These are phyloP conservation scores for Mormyrops attenuatus DNA, from an alignment of 2,797 vertebrate species.

Conservation along the genomic window DNA sequence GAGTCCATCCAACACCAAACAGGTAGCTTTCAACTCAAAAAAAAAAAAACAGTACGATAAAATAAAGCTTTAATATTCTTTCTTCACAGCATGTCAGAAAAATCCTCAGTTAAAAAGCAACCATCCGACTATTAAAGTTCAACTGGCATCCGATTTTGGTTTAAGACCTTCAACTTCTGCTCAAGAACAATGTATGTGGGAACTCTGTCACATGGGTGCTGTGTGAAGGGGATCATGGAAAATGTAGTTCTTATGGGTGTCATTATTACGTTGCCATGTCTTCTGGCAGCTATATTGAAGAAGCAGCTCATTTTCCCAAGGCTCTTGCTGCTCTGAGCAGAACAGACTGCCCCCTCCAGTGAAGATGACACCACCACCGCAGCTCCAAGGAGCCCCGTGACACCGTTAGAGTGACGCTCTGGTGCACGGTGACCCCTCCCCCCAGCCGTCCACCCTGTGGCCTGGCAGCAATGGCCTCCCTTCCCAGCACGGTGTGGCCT, in stretches of 20 bases:
- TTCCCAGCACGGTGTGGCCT: background rate
- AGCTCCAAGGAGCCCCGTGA: background rate
- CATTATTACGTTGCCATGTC: background rate
- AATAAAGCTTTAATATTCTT: background rate
- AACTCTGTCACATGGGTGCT: background rate
- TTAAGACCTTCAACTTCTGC: background rate
- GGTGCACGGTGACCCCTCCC: background rate
- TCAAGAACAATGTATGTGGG: background rate
- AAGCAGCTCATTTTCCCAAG: background rate
- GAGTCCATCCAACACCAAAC: background rate
- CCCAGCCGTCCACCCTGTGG: background rate
- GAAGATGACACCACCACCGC: background rate
- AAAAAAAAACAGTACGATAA: background rate
- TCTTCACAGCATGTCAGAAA: background rate
- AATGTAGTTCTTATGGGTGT: background rate
- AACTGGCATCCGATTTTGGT: background rate
- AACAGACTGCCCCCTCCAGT: background rate
- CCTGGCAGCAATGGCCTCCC: background rate
- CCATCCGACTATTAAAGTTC: background rate
- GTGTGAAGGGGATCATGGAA: background rate
- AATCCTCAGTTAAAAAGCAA: background rate
- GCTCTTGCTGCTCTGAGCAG: background rate
- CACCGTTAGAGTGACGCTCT: background rate
- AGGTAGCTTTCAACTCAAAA: background rate
- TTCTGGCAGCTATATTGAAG: background rate